These are phyloP conservation scores for Neoscelio sp. DNA, from an alignment of 2,888 invertebrate species.

Conservation along the genomic window DNA sequence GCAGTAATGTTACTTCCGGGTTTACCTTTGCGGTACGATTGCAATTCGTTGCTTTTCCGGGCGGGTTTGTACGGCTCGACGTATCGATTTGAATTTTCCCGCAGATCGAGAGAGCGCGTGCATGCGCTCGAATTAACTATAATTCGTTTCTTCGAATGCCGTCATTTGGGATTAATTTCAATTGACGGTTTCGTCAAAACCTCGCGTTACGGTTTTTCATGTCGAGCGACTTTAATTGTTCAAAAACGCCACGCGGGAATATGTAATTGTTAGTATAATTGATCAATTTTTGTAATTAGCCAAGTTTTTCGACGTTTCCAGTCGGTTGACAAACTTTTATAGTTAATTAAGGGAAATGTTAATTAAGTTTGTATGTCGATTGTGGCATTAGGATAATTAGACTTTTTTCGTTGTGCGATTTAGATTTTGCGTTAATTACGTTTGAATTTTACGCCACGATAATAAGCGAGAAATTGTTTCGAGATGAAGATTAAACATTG, in stretches of 20 bases:
- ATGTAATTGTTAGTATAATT: constrained; percentile 49
- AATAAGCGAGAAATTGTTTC: neutral
- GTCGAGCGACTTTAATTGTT: constrained; percentile 36
- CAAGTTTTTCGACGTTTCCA: constrained; percentile 3
- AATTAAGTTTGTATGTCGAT: constrained; percentile 29
- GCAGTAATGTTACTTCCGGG: too few species aligned
- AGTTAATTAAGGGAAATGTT: constrained; percentile 49
- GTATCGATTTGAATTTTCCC: constrained; percentile 23
- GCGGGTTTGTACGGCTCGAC: too few species aligned
- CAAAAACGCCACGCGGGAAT: constrained; percentile 50
- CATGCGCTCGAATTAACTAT: neutral
- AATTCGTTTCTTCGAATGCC: constrained; percentile 21
- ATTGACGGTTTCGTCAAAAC: constrained; percentile 38
- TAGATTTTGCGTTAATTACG: neutral
- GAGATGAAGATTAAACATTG: too few species aligned
- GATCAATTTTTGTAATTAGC: constrained; percentile 58
- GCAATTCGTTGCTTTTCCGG: too few species aligned
- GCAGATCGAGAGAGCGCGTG: constrained; percentile 8
- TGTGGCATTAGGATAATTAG: constrained; percentile 33
- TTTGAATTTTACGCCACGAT: too few species aligned
- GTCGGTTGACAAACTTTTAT: constrained; percentile 39
- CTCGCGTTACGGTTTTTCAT: constrained; percentile 7
- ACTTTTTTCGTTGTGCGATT: neutral
- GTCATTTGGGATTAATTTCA: constrained; percentile 43
- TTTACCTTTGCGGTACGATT: too few species aligned